Base-by-base conservation (phyloP, 2,888 invertebrate species). In the Drosophila tanythrix region DNA sequence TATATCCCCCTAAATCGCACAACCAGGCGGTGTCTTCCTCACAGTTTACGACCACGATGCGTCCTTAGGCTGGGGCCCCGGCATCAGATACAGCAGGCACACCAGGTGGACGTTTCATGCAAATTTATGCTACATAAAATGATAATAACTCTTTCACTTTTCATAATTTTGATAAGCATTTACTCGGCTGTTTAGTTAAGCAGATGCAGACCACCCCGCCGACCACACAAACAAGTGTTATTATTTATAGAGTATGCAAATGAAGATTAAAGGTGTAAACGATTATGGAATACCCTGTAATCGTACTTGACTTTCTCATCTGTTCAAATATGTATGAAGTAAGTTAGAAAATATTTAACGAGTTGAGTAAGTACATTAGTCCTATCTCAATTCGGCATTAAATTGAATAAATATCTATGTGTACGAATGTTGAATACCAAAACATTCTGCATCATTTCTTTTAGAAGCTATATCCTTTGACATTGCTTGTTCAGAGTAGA, bases 91-190 rank as follows among this genome's bases (percentile, higher is more conserved):
- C 55, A 38, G 40, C 48, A 59, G 50, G 63, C 75, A 73, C 75
- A 73, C 67, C 68, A 56, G 65, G 74, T 71, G 76, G 70, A 71
- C 60, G 66, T 59, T 57, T 64, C 76, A 83, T 80, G 82, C 68
- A 83, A 84, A 84, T 84, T 83, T 84, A 84, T 84, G 83, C 76
- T 75, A 81, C 83, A 84, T 84, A 83, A 84, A 84, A 84, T 83
- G 80, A 83, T 83, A 84, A 84, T 83, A 84, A 82, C 81, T 84
- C 82, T 81, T 83, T 83, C 81, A 77, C 83, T 81, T 83, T 83
- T 81, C 82, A 81, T 81, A 83, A 81, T 83, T 83, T 83, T 65
- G 77, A 70, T 69, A 71, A 76, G 81, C 77, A 79, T 81, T 83
- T 83, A 81, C 83, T 79, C 76, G 77, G 72, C 75, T 81, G 83